Conservation (phyloP, 2,888 invertebrate genomes). For the Philopedon plagiatum region DNA sequence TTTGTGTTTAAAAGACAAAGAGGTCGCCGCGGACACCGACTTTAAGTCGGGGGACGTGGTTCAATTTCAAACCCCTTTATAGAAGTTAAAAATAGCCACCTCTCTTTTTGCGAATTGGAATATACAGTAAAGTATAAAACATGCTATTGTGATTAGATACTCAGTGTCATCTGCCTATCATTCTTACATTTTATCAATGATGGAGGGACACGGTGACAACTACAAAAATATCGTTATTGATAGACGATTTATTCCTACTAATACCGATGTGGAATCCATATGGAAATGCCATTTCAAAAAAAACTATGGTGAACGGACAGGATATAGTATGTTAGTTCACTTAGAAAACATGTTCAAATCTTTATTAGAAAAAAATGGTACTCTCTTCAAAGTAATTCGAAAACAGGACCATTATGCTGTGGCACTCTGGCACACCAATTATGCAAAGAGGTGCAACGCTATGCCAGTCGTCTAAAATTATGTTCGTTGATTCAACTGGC, state of each 20-base stretch:
- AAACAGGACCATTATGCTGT: slow-evolving; percentile 28
- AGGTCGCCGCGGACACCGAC: too few species aligned
- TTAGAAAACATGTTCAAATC: slow-evolving; percentile 6
- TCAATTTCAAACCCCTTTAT: too few species aligned
- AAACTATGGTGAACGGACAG: slow-evolving; percentile 24
- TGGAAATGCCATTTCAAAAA: slow-evolving; percentile 32
- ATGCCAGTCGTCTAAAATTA: not conserved
- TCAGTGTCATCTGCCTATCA: too few species aligned
- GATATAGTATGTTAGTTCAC: slow-evolving; percentile 19
- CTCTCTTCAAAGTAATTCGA: slow-evolving; percentile 11
- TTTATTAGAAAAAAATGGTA: not conserved
- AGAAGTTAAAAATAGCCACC: too few species aligned
- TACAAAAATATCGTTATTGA: slow-evolving; percentile 14
- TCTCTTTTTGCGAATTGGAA: too few species aligned
- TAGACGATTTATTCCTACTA: slow-evolving; percentile 25
- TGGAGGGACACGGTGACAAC: slow-evolving; percentile 28
- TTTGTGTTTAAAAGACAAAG: too few species aligned
- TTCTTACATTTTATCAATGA: slow-evolving; percentile 23
- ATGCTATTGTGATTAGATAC: too few species aligned
- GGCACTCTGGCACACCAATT: slow-evolving; percentile 39
- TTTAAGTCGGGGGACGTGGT: too few species aligned
- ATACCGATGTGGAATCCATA: slow-evolving; percentile 34
- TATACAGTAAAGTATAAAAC: too few species aligned
- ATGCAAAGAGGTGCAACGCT: slow-evolving; percentile 40
- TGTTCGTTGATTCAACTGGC: slow-evolving; percentile 23